Evolutionary conservation across 2,797 vertebrate species (phyloP).

Genomic region (Phoebastria nigripes): DNA sequence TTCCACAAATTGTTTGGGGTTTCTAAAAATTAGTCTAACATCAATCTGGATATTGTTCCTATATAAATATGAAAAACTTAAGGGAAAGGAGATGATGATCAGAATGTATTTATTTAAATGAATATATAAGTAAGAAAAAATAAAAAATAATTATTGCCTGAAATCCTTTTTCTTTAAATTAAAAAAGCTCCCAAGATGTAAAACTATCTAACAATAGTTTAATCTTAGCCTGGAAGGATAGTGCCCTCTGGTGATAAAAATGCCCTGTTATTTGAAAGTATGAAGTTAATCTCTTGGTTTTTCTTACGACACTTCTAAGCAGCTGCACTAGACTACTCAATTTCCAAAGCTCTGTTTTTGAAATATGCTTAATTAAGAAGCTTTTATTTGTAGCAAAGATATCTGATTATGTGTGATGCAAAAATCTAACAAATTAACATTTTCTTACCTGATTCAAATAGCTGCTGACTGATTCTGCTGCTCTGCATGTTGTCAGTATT

Average conservation of each 20-base stretch:
- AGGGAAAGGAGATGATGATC: background rate
- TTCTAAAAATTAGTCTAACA: background rate
- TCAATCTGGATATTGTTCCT: background rate
- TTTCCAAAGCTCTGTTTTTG: background rate
- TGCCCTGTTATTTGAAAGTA: background rate
- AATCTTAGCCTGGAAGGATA: constrained; percentile 36
- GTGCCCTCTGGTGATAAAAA: constrained; percentile 65
- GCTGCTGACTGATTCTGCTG: background rate
- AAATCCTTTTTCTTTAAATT: background rate
- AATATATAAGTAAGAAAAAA: background rate
- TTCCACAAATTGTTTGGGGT: background rate
- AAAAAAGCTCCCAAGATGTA: background rate
- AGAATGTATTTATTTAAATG: background rate
- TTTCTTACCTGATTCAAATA: background rate
- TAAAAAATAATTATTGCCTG: background rate
- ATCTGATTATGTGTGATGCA: background rate
- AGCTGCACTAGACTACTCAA: background rate
- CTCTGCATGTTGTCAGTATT: background rate
- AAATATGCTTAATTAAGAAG: background rate
- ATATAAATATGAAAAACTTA: background rate
- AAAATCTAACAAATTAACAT: background rate
- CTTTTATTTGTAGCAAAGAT: background rate
- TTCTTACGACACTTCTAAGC: background rate
- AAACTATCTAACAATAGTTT: background rate
- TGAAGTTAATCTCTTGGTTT: background rate